phyloP scores from a whole-genome alignment of 2,888 invertebrate species.

The Dendrolimus houi region DNA sequence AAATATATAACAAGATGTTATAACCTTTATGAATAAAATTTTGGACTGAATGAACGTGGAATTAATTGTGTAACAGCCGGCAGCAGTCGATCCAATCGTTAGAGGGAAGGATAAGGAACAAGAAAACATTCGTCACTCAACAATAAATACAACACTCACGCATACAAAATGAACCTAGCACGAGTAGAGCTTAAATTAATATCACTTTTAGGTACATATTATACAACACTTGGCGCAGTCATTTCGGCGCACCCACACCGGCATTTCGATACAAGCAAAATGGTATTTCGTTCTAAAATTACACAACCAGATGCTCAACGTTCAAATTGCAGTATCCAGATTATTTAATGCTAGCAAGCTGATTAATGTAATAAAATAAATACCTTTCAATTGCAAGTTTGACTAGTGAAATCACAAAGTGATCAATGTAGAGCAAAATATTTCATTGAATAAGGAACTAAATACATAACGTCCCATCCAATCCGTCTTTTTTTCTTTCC shows the following conservation, averaged over 20 bases:
- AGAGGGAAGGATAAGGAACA: constrained; percentile 17
- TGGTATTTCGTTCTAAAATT: constrained; percentile 26
- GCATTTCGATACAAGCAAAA: constrained; percentile 20
- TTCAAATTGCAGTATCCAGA: constrained; percentile 18
- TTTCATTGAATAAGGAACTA: neutral
- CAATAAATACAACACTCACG: constrained; percentile 26
- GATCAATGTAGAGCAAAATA: constrained; percentile 8
- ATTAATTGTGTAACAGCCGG: too few relatives aligned
- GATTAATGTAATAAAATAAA: constrained; percentile 10
- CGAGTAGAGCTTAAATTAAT: constrained; percentile 65
- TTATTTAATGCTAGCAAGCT: too few relatives aligned
- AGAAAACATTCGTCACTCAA: constrained; percentile 10
- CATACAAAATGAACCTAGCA: constrained; percentile 62
- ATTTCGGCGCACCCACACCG: constrained; percentile 11
- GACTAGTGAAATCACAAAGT: constrained; percentile 48
- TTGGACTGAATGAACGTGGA: too few relatives aligned
- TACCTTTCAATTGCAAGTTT: constrained; percentile 18
- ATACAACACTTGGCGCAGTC: constrained; percentile 18
- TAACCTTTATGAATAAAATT: too few relatives aligned
- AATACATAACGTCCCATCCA: too few relatives aligned
- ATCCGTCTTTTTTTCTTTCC: too few relatives aligned
- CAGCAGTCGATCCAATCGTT: too few relatives aligned
- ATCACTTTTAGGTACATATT: constrained; percentile 65
- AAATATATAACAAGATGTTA: too few relatives aligned
- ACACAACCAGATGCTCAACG: constrained; percentile 21